A percentile compares a stretch with the other conserved stretches of the same genome.
phyloP scores from a whole-genome alignment of 2,797 vertebrate species.

The Brotula barbata region DNA sequence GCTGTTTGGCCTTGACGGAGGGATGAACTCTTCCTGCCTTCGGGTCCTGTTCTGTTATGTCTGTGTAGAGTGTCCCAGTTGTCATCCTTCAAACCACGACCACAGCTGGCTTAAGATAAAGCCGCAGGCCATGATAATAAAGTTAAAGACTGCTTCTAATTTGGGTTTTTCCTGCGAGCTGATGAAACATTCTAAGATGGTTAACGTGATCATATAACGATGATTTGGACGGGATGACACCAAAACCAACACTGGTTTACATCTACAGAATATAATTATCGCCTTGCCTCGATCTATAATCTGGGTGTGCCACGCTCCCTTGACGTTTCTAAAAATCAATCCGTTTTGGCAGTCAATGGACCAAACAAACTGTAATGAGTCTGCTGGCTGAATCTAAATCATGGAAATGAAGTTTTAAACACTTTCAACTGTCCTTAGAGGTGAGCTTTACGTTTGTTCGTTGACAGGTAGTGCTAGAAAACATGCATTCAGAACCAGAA shows the following conservation, averaged over 20 bases:
- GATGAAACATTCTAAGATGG: background rate
- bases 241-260: background rate
- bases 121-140: background rate
- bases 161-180: background rate
- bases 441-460: slow-evolving; percentile 30
- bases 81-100: background rate
- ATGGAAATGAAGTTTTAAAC: slow-evolving; percentile 24
- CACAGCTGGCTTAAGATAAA: background rate
- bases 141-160: background rate
- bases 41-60: too few species aligned
- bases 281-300: background rate
- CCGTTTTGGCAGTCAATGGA: slow-evolving; percentile 15
- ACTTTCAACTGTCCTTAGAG: slow-evolving; percentile 13
- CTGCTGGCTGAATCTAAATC: slow-evolving; percentile 1
- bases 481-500: slow-evolving; percentile 55
- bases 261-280: background rate
- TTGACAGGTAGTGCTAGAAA: slow-evolving; percentile 41
- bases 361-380: slow-evolving; percentile 5
- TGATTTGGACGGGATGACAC: background rate
- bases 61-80: too few species aligned
- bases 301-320: background rate
- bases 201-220: too few species aligned
- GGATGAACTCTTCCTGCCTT: too few species aligned
- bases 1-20: too few species aligned
- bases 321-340: background rate